Evolutionary conservation across 2,113 vertebrate genomes (phyloP), one percentile per base, ranked within the genome.

Genomic region (Plecotus auritus): DNA sequence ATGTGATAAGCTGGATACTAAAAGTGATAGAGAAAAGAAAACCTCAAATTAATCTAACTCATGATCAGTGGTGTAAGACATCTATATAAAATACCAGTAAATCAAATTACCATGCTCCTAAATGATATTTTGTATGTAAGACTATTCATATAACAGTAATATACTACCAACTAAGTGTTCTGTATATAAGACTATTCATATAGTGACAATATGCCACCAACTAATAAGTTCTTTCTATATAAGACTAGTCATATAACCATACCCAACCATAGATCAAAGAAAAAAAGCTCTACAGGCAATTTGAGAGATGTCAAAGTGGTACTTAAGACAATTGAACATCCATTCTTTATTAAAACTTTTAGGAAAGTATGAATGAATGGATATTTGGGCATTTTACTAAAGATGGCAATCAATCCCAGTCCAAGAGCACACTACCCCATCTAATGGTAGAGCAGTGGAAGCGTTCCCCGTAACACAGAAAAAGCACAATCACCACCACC

Each of bases 1-100:
- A 45, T 70, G 4, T 45, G 22, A 64, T 69, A 88, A 73, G 10
- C 16, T 84, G 37, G 74, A 56, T 76, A 56, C 40, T 88, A 74
- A 90, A 94, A 88, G 30, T 61, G 20, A 85, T 30, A 80, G 72
- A 64, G 13, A 80, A 94, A 88, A 85, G 84, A 51, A 94, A 91
- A 85, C 18, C 54, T 90, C 80, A 85, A 20, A 40, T 82, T 92
- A 89, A 54, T 51, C 54, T 81, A 70, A 76, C 2, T 73, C 74
- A 88, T 89, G 28, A 86, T 70, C 76, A 32, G 23, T 69, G 37
- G 1, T 47, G 0, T 82, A 74, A 90, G 67, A 37, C 40, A 66
- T 42, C 49, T 59, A 12, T 42, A 22, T 64, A 61, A 78, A 96
- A 72, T 51, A 28, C 22, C 73, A 94, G 13, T 67, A 42, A 83